Evolutionary conservation across 35 echinoderm and acorn worm species (phyloP), one percentile per base, ranked within the genome.

Genomic region (Ophiothrix spiculata): DNA sequence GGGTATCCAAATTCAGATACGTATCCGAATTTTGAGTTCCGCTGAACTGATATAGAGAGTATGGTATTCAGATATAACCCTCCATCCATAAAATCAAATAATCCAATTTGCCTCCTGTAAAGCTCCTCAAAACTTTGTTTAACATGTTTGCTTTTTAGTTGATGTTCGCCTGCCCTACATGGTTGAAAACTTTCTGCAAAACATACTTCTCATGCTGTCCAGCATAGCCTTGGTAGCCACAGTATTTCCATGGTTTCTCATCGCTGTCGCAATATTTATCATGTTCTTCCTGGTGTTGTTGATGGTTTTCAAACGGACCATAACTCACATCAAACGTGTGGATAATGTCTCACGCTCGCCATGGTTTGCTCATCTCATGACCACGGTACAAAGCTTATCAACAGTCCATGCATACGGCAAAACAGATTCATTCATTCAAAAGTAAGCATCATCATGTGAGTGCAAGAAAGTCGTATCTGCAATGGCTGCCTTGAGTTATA

Each of bases 331-430:
- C 16, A 91, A 95, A 75, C 49, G 78, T 10, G 36, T 95, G 75
- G 93, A 95, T 37, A 86, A 90, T 40, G 74, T 64, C 0, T 87
- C 79, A 1, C 34, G 78, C 19, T 95, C 93, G 12, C 79, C 79
- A 40, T 31, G 77, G 37, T 74, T 95, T 33, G 84, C 82, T 25
- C 93, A 91, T 33, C 37, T 95, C 32, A 80, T 80, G 33, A 79
- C 93, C 14, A 88, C 93, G 17, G 77, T 91, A 42, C 89, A 91
- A 56, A 88, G 93, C 15, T 74, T 91, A 1, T 78, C 89, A 4
- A 95, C 93, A 0, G 88, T 95, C 63, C 84, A 86, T 56, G 89
- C 93, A 6, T 95, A 91, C 34, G 85, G 80, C 29, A 87, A 88
- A 74, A 84, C 77, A 14, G 85, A 91, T 35, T 40, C 87, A n/a